These are phyloP conservation scores for Scolopax bukidnonensis DNA, from an alignment of 2,797 vertebrate genomes.

Conservation along the genomic window DNA sequence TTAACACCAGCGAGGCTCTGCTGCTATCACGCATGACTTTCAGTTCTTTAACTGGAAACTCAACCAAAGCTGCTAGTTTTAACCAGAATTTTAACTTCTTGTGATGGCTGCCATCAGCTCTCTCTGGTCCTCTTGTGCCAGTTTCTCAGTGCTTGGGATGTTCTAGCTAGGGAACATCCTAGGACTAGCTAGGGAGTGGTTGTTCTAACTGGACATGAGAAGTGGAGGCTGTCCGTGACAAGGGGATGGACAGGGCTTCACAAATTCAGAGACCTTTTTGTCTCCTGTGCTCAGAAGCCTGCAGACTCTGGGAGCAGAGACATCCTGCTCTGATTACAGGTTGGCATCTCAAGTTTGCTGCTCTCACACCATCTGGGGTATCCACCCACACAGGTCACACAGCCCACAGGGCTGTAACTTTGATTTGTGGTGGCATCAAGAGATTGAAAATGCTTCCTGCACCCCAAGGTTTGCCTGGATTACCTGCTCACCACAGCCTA, in stretches of 20 bases:
- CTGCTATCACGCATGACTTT: not conserved
- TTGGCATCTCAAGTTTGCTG: not conserved
- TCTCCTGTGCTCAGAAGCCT: not conserved
- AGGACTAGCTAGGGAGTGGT: not conserved
- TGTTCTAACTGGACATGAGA: not conserved
- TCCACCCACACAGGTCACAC: not conserved
- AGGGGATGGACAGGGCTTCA: not conserved
- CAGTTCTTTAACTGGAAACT: not conserved
- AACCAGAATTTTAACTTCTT: not conserved
- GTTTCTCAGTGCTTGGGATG: not conserved
- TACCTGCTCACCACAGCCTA: not conserved
- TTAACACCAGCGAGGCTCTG: not conserved
- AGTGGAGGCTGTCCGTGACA: not conserved
- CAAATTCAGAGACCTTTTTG: not conserved
- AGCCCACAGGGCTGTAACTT: fast-evolving
- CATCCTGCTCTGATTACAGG: not conserved
- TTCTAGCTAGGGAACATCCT: not conserved
- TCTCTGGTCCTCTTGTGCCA: not conserved
- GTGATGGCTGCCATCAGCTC: not conserved
- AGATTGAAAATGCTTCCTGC: not conserved
- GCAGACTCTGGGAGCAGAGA: not conserved
- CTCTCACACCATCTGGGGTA: not conserved
- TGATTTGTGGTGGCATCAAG: not conserved
- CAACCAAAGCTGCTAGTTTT: not conserved
- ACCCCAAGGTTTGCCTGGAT: not conserved